Base-by-base conservation (phyloP, 2,113 vertebrate species). In the Pseudorasbora parva region DNA sequence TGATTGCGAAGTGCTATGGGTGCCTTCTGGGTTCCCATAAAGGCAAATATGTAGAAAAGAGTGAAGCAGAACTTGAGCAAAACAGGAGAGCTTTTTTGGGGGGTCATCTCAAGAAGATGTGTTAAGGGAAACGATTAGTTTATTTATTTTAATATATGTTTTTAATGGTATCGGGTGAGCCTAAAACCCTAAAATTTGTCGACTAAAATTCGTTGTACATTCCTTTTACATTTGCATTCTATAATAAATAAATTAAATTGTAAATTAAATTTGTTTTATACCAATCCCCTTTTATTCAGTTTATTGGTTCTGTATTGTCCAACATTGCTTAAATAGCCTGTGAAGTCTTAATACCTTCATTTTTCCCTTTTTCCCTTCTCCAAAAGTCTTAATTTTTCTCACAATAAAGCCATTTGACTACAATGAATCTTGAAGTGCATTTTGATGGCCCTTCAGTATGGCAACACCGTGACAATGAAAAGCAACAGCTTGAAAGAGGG, bases 11-110 rank as follows among this genome's bases (percentile, higher is more conserved):
- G 71, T 76, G 80, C 79, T 54, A 68, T 84, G 87, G 76, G 83
- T 83, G 57, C 85, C 74, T 68, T 73, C 19, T 45, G 75, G 43
- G 43, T 72, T 73, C 66, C 41, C 85, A 84, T 85, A 85, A 87
- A 86, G 41, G 19, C 51, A 51, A 54, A 57, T 77, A 78, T 82
- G 78, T 59, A 68, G 43, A 76, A 47, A 72, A 27, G 49, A 12
- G 76, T 41, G 54, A 79, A 64, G 45, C 41, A 59, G 81, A 68
- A 78, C 74, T 75, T 73, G 69, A 1, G 19, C 56, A 79, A 73
- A 78, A 73, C 81, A 81, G 56, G 74, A 73, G 74, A 51, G 82
- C 73, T 69, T 47, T 84, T 85, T 77, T 49, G 14, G 57, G 27
- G 43, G 43, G 60, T 21, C 7, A 2, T 1, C 27, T 76, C 82